Percentiles rank a stretch among this genome's conserved stretches.
Conservation (phyloP, 2,888 invertebrate species). For the Orthosia gracilis region DNA sequence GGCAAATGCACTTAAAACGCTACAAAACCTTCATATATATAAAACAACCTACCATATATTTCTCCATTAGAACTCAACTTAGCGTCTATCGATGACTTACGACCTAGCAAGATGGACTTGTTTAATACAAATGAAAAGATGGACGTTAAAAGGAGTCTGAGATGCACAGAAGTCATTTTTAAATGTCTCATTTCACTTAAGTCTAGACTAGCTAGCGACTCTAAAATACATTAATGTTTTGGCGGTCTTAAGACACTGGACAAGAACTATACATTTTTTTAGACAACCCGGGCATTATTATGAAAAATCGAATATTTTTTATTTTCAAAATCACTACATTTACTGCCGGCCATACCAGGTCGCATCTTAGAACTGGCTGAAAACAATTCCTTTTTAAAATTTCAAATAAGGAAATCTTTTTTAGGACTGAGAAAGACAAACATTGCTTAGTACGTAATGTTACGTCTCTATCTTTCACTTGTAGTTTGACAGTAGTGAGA, state of each 20-base stretch:
- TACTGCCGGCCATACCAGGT: too few relatives aligned
- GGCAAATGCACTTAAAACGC: not conserved
- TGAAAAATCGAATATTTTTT: too few relatives aligned
- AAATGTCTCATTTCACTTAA: constrained; percentile 2
- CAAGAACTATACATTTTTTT: not conserved
- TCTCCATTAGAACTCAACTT: not conserved
- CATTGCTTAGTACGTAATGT: too few relatives aligned
- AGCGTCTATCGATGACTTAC: not conserved
- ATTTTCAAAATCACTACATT: too few relatives aligned
- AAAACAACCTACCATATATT: not conserved
- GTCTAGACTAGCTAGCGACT: constrained; percentile 14
- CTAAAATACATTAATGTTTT: constrained; percentile 8
- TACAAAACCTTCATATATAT: not conserved
- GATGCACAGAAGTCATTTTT: constrained; percentile 4
- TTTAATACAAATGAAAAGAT: not conserved
- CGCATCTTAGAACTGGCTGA: too few relatives aligned
- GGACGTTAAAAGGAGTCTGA: not conserved
- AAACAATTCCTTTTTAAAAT: too few relatives aligned
- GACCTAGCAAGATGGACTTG: constrained; percentile 11
- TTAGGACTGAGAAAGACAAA: too few relatives aligned
- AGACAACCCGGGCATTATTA: too few relatives aligned
- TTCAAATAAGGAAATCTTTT: too few relatives aligned
- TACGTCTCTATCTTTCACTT: too few relatives aligned
- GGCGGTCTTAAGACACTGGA: not conserved
- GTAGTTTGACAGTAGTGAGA: too few relatives aligned